phyloP scores from a whole-genome alignment of 64 coral and sea anemone species.

The Pocillopora damicornis region DNA sequence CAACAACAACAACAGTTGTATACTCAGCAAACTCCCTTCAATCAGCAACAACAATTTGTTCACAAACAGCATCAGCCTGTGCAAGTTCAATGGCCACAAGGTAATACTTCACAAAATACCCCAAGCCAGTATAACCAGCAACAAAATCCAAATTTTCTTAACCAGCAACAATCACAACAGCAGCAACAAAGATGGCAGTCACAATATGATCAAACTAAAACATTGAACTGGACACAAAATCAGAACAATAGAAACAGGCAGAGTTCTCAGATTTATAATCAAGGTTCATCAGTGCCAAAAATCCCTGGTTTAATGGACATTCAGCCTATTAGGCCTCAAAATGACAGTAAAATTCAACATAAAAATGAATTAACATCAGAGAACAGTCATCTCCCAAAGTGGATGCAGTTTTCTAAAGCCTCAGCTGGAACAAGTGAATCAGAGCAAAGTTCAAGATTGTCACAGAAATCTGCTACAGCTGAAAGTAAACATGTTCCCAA shows the following conservation, averaged over 20 bases:
- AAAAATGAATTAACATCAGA: background rate
- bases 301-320: background rate
- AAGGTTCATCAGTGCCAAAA: background rate
- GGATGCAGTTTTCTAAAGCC: slow-evolving; percentile 30
- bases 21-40: no score
- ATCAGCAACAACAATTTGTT: slow-evolving; percentile 1
- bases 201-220: slow-evolving; percentile 9
- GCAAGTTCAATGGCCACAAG: background rate
- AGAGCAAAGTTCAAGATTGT: background rate
- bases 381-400: slow-evolving; percentile 12
- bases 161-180: slow-evolving; percentile 27
- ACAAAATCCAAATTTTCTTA: slow-evolving; percentile 14
- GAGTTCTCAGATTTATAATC: background rate
- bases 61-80: slow-evolving; percentile 2
- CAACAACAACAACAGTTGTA: background rate
- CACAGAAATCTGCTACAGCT: background rate
- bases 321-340: background rate
- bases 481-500: slow-evolving; percentile 29
- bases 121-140: background rate
- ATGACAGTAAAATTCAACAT: background rate
- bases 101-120: background rate
- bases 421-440: background rate
- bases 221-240: background rate
- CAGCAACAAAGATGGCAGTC: background rate
- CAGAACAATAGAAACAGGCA: background rate